These are phyloP conservation scores for Anguilla marmorata DNA, from an alignment of 2,797 vertebrate genomes.

Conservation along the genomic window DNA sequence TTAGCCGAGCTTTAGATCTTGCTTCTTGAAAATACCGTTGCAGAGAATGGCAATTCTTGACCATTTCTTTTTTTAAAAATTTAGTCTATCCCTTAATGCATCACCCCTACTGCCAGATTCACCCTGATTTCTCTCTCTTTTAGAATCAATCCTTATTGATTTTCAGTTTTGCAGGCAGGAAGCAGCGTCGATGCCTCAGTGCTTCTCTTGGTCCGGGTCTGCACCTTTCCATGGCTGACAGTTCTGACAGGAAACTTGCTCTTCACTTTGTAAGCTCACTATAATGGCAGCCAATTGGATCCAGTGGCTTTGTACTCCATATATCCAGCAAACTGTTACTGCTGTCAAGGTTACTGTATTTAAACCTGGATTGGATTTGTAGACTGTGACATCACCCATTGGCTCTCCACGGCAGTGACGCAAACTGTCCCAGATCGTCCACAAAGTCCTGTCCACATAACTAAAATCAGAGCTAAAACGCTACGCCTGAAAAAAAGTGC, in stretches of 20 bases:
- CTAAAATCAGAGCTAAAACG: no score
- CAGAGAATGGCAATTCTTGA: conserved; percentile 76
- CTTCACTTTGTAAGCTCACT: not conserved
- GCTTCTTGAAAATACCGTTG: conserved; percentile 77
- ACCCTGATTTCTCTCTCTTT: not conserved
- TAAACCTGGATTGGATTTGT: no score
- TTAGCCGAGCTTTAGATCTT: conserved; percentile 83
- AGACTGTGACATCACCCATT: no score
- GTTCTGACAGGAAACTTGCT: not conserved
- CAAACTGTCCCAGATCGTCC: no score
- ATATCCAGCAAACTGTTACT: not conserved
- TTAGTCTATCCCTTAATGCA: conserved; percentile 49
- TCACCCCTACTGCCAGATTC: not conserved
- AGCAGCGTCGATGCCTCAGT: not conserved
- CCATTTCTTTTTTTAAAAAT: conserved; percentile 78
- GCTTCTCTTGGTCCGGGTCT: not conserved
- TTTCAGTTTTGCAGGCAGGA: not conserved
- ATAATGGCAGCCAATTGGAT: not conserved
- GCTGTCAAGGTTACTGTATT: no score
- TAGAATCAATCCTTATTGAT: not conserved
- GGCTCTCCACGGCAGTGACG: no score
- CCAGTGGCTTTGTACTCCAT: not conserved
- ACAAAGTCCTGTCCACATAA: no score
- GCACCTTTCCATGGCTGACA: not conserved
- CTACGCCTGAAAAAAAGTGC: no score